Percentiles rank a stretch among this genome's conserved stretches.
These are phyloP conservation scores for Heliconius melpomene DNA, from an alignment of 1,140 invertebrate species.

Conservation along the genomic window DNA sequence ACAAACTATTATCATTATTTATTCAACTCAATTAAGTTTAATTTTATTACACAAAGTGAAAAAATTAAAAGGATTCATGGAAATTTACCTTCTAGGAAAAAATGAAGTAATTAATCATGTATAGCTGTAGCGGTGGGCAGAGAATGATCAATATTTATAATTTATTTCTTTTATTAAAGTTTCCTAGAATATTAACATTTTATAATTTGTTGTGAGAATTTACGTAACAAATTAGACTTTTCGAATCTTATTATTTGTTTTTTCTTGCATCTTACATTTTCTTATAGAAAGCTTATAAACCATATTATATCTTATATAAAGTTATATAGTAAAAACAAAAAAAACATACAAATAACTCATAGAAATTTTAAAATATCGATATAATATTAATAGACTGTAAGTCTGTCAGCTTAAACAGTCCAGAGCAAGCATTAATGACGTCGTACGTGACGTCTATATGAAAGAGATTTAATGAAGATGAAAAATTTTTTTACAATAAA, in stretches of 20 bases:
- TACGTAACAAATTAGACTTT: neutral
- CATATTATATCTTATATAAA: too few species aligned
- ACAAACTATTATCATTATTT: neutral
- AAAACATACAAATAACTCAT: too few species aligned
- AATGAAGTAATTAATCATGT: constrained; percentile 13
- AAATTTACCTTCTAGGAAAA: neutral
- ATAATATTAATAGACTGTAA: too few species aligned
- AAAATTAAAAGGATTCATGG: constrained; percentile 1
- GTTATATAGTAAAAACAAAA: too few species aligned
- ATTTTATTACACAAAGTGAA: constrained; percentile 4
- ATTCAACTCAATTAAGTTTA: neutral
- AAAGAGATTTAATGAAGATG: too few species aligned
- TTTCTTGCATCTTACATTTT: too few species aligned
- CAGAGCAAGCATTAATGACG: too few species aligned
- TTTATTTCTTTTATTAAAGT: neutral
- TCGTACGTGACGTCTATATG: too few species aligned
- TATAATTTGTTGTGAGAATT: neutral
- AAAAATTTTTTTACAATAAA: too few species aligned
- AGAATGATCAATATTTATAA: neutral
- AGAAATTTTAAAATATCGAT: too few species aligned
- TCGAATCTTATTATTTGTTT: neutral
- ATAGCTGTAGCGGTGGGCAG: constrained; percentile 16
- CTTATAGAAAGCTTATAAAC: too few species aligned
- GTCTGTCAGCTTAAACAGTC: too few species aligned
- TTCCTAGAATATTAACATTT: neutral